Evolutionary conservation across 1,140 invertebrate species (phyloP), one percentile per base, ranked within the genome.

Genomic region (Drosophila sp.): DNA sequence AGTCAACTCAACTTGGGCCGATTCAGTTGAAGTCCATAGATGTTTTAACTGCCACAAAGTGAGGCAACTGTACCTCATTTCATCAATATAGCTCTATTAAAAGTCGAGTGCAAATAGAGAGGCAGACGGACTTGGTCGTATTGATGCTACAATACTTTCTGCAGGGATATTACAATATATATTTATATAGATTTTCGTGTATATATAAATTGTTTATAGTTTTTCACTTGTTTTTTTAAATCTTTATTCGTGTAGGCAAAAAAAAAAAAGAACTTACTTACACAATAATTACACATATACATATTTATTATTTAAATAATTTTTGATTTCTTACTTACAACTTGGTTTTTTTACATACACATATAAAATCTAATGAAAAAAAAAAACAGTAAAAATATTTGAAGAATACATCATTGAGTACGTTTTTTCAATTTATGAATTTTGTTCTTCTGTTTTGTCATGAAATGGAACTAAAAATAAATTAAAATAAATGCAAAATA

Each of bases 201-300:
- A 66, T 57, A 64, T 46, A 70, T 61, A 65, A 34, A 59, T 76
- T 29, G 18, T 45, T 61, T 76, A 69, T 38, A 61, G 34, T 54
- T 74, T 82, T 70, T 70, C 63, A 45, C 58, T 62, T 21, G 53
- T 61, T 58, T 82, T n/a, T n/a, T n/a, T n/a, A n/a, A n/a, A n/a
- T n/a, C n/a, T 62, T 62, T 76, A 72, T 84, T 83, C 11, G 72
- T 83, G 80, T 82, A 66, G 64, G 81, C 82, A 83, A 83, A 82
- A 74, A 82, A n/a, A n/a, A 82, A 62, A 62, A 61, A 38, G 29
- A 76, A 66, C 69, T 78, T 76, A 82, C 63, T 76, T 76, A 76
- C 50, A 61, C 48, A 65, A 38, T 79, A 65, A 79, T 63, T 73
- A 69, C 64, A 73, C 65, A 69, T 80, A 29, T 29, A 78, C 71